Conservation (phyloP, 1,140 invertebrate genomes). For the Gonatopus flavifemur region DNA sequence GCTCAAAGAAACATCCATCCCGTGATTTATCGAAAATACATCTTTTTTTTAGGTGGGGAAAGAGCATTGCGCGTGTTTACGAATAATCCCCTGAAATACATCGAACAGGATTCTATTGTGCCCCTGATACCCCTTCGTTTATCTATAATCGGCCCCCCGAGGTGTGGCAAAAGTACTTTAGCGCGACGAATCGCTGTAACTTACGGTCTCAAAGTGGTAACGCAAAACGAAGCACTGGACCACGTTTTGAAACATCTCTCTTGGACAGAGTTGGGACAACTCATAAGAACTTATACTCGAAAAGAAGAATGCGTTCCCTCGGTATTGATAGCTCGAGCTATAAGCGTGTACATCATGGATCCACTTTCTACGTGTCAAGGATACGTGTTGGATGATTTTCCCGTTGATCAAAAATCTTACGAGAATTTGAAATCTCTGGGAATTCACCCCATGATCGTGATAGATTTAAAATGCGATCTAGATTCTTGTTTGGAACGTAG, state of each 20-base stretch:
- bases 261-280: slow-evolving; percentile 52
- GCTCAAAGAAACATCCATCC: slow-evolving; percentile 53
- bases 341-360: slow-evolving; percentile 57
- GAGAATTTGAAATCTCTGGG: slow-evolving; percentile 52
- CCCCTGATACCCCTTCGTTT: slow-evolving; percentile 67
- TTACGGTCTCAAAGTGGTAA: slow-evolving; percentile 58
- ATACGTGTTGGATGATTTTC: slow-evolving; percentile 63
- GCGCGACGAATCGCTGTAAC: slow-evolving; percentile 54
- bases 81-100: slow-evolving; percentile 60
- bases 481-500: slow-evolving; percentile 47
- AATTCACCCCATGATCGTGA: slow-evolving; percentile 58
- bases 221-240: slow-evolving; percentile 55
- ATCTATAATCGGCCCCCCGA: slow-evolving; percentile 80
- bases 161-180: slow-evolving; percentile 80
- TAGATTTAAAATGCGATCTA: slow-evolving; percentile 54
- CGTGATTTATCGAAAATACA: slow-evolving; percentile 59
- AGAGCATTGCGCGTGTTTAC: slow-evolving; percentile 56
- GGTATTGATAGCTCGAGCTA: slow-evolving; percentile 45
- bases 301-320: slow-evolving; percentile 46
- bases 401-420: slow-evolving; percentile 52
- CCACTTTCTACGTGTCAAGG: slow-evolving; percentile 54
- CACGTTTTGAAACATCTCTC: slow-evolving; percentile 53
- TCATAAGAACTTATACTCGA: slow-evolving; percentile 44
- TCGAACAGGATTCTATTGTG: slow-evolving; percentile 37
- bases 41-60: slow-evolving; percentile 62